phyloP scores from a whole-genome alignment of 2,113 vertebrate species.

The Motacilla alba region DNA sequence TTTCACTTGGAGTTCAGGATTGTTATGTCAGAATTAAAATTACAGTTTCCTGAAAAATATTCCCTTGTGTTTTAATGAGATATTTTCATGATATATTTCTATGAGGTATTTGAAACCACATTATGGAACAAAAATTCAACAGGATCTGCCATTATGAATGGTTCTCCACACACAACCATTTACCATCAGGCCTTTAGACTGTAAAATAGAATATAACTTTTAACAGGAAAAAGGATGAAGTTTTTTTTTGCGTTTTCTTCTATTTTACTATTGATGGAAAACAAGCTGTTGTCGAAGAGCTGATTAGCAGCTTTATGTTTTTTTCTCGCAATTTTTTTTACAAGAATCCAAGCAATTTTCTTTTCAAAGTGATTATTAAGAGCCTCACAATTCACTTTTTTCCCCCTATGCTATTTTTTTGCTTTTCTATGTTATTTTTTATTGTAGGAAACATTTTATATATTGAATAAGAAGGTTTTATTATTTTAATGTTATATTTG shows the following conservation, averaged over 20 bases:
- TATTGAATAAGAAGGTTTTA: background rate
- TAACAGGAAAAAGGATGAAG: background rate
- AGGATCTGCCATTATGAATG: background rate
- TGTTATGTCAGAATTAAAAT: background rate
- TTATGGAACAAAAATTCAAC: background rate
- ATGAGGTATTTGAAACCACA: background rate
- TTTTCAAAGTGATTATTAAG: background rate
- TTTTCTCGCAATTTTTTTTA: background rate
- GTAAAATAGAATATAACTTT: background rate
- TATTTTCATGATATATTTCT: background rate
- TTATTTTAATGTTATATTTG: background rate
- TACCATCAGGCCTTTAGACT: background rate
- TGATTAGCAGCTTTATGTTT: background rate
- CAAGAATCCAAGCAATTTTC: background rate
- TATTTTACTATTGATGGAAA: background rate
- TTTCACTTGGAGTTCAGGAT: background rate
- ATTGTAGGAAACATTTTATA: background rate
- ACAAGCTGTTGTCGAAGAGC: background rate
- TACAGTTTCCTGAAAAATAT: background rate
- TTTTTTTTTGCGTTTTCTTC: rapidly evolving
- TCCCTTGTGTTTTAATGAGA: background rate
- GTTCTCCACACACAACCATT: background rate
- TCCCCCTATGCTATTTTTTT: background rate
- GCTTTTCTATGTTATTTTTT: background rate
- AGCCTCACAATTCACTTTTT: background rate